Evolutionary conservation across 37 sponge, comb jelly and placozoan genomes (phyloP).

Genomic region (Chondrosia reniformis): DNA sequence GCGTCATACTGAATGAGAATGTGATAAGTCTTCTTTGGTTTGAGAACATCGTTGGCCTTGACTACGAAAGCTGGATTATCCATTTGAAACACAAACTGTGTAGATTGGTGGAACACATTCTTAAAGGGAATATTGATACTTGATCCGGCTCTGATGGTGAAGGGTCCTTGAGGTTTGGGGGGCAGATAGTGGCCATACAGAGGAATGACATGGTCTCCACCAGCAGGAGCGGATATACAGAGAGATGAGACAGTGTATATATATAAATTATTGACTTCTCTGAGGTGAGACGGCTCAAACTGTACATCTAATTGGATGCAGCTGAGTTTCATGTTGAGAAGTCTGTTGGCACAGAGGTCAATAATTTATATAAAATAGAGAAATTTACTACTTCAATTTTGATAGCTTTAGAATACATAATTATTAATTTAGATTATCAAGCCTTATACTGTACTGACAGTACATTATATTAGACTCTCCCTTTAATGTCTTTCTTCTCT

Average conservation of each 20-base stretch:
- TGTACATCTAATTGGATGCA: constrained; percentile 88
- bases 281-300: constrained; percentile 90
- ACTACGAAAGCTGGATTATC: constrained; percentile 89
- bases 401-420: too few relatives aligned
- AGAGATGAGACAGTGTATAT: constrained; percentile 74
- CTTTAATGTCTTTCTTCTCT: too few relatives aligned
- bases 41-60: constrained; percentile 76
- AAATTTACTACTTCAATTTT: too few relatives aligned
- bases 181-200: constrained; percentile 85
- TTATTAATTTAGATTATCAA: too few relatives aligned
- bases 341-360: constrained; percentile 79
- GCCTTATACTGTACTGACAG: too few relatives aligned
- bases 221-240: constrained; percentile 74
- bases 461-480: too few relatives aligned
- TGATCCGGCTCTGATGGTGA: constrained; percentile 75
- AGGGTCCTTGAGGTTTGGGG: constrained; percentile 97
- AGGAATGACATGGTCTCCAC: constrained; percentile 94
- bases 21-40: constrained; percentile 81
- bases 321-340: constrained; percentile 91
- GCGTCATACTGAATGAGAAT: constrained; percentile 82
- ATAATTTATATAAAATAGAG: too few relatives aligned
- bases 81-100: constrained; percentile 67
- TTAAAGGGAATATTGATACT: constrained; percentile 90
- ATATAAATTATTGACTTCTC: too few relatives aligned
- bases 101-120: constrained; percentile 78